Evolutionary conservation across 2,888 invertebrate species (phyloP), one percentile per base, ranked within the genome.

Genomic region (Tholera decimalis): DNA sequence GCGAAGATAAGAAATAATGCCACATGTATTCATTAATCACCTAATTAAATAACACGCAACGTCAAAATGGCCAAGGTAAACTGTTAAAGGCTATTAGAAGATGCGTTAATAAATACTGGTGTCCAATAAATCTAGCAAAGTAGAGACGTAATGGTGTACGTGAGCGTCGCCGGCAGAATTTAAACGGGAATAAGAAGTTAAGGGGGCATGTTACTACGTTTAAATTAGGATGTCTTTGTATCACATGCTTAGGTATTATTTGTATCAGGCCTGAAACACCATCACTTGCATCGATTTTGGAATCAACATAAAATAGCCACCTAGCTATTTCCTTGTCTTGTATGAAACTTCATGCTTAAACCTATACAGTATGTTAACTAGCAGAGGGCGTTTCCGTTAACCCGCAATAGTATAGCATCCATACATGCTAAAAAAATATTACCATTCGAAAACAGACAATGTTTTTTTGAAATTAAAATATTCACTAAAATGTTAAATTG

Each of bases 171-270:
- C 79, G 69, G 71, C 73, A 83, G 89, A 90, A 91, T 90, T 91
- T 90, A 85, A 91, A 90, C 87, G 80, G 85, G 85, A 87, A 88
- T 89, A 88, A 89, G 86, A 90, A 90, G 85, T 88, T 89, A 87
- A 88, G 82, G 83, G 80, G 72, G 83, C 79, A 80, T 85, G 83
- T 84, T 86, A 88, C 88, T 87, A 84, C 83, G 83, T 82, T 89
- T 85, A 88, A 90, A 74, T 73, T 77, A 77, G 73, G 33, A 47
- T 30, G 24, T 35, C 43, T 53, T 53, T 59, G 46, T 59, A 22
- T 44, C 22, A 44, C 7, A 22, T 44, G 24, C 37, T 37, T 37
- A 11, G 22, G 22, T 37, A 35, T 15, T 35, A 15, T 35, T 35
- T 35, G 35, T 35, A 15, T 35, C 13, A 35, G 4, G 15, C 15